These are phyloP conservation scores for Anomalospiza imberbis DNA, from an alignment of 2,797 vertebrate genomes.

Conservation along the genomic window DNA sequence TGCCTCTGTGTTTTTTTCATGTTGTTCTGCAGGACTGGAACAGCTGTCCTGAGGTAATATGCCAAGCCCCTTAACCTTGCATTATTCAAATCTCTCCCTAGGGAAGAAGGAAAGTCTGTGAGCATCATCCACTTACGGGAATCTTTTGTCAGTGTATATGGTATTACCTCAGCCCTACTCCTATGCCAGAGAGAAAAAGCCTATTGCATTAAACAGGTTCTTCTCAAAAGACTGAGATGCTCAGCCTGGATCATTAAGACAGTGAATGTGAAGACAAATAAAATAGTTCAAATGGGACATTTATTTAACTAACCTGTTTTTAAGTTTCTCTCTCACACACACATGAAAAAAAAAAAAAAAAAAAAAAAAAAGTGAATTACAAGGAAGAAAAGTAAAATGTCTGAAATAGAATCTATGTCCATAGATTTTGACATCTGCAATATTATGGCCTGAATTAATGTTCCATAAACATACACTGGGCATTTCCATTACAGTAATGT, in stretches of 20 bases:
- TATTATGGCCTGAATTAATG: constrained; percentile 52
- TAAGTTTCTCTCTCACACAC: neutral
- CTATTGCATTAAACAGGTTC: neutral
- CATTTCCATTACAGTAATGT: constrained; percentile 41
- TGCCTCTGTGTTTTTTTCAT: neutral
- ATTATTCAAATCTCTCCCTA: constrained; percentile 23
- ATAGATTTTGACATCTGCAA: constrained; percentile 19
- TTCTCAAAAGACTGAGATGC: neutral
- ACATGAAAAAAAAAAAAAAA: too few relatives aligned
- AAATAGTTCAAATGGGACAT: neutral
- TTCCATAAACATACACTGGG: constrained; percentile 39
- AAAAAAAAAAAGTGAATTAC: neutral
- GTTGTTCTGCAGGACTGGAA: constrained; percentile 15
- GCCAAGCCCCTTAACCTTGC: constrained; percentile 28
- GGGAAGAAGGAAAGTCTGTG: neutral
- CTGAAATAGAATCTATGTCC: constrained; percentile 15
- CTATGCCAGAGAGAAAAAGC: neutral
- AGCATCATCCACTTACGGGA: neutral
- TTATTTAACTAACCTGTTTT: neutral
- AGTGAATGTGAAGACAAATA: neutral
- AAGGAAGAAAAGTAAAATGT: neutral
- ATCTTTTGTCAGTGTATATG: neutral
- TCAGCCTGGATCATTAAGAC: neutral
- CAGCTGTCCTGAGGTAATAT: constrained; percentile 45
- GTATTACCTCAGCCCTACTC: neutral